Conservation (phyloP, 1,140 invertebrate species). For the Medauroidea extradentata region DNA sequence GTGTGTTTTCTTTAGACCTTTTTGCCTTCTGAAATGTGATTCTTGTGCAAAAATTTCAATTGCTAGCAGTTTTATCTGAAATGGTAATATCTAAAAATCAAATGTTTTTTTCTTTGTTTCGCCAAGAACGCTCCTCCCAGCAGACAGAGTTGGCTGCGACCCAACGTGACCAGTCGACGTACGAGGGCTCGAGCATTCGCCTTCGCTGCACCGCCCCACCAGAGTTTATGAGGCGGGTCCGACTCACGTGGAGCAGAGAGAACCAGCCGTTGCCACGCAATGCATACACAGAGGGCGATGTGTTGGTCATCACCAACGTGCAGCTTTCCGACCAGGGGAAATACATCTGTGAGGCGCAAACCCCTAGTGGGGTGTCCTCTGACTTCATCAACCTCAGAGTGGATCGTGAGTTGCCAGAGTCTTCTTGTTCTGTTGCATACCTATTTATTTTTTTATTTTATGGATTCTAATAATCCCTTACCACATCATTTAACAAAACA, state of each 20-base stretch:
- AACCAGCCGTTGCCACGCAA: constrained; percentile 43
- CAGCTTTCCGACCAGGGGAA: constrained; percentile 9
- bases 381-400: constrained; percentile 65
- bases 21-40: no score
- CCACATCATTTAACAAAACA: no score
- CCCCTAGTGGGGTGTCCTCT: constrained; percentile 42
- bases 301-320: constrained; percentile 44
- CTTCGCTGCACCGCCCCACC: constrained; percentile 49
- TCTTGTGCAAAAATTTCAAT: no score
- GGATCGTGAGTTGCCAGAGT: constrained; percentile 61
- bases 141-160: constrained; percentile 36
- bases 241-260: constrained; percentile 52
- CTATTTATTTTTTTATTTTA: no score
- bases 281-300: constrained; percentile 36
- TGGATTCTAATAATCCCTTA: no score
- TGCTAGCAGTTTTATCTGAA: no score
- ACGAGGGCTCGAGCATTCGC: constrained; percentile 52
- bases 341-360: constrained; percentile 62
- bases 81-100: no score
- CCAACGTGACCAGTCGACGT: constrained; percentile 44
- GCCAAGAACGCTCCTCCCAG: constrained; percentile 23
- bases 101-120: neutral
- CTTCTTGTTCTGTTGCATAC: neutral
- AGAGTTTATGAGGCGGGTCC: constrained; percentile 39
- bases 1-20: no score